phyloP scores from a whole-genome alignment of 2,797 vertebrate genomes.

The Spondyliosoma cantharus region DNA sequence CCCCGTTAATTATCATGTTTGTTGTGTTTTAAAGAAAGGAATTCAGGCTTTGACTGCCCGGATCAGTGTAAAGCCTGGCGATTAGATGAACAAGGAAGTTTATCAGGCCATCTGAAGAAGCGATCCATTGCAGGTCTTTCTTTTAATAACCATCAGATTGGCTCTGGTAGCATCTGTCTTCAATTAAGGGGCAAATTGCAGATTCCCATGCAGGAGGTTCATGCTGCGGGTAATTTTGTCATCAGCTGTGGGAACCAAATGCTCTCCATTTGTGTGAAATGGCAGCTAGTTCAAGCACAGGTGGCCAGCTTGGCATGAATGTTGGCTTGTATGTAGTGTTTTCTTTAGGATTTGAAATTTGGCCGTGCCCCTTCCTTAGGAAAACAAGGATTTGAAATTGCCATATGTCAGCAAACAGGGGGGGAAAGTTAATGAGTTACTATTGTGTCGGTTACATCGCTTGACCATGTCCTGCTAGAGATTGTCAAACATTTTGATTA shows the following conservation, averaged over 20 bases:
- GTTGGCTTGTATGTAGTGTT: slow-evolving; percentile 64
- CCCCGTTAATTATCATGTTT: slow-evolving; percentile 53
- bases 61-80: slow-evolving; percentile 53
- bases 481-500: slow-evolving; percentile 30
- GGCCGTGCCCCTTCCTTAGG: slow-evolving; percentile 36
- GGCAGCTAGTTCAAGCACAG: slow-evolving; percentile 71
- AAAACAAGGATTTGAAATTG: slow-evolving; percentile 68
- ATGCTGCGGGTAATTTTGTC: slow-evolving; percentile 77
- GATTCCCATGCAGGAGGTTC: slow-evolving; percentile 77
- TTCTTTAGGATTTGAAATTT: slow-evolving; percentile 64
- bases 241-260: slow-evolving; percentile 86
- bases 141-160: slow-evolving; percentile 72
- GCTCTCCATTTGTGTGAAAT: slow-evolving; percentile 78
- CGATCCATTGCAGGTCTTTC: slow-evolving; percentile 66
- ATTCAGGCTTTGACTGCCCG: slow-evolving; percentile 44
- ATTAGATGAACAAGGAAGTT: slow-evolving; percentile 71
- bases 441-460: slow-evolving; percentile 23
- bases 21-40: slow-evolving; percentile 63
- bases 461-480: slow-evolving; percentile 4
- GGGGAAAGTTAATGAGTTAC: slow-evolving; percentile 50
- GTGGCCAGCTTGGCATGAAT: slow-evolving; percentile 72
- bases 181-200: slow-evolving; percentile 74
- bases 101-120: slow-evolving; percentile 70
- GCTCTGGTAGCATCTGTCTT: slow-evolving; percentile 78
- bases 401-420: slow-evolving; percentile 59